Evolutionary conservation across 2,797 vertebrate species (phyloP).

Genomic region (Pseudochirops cupreus): DNA sequence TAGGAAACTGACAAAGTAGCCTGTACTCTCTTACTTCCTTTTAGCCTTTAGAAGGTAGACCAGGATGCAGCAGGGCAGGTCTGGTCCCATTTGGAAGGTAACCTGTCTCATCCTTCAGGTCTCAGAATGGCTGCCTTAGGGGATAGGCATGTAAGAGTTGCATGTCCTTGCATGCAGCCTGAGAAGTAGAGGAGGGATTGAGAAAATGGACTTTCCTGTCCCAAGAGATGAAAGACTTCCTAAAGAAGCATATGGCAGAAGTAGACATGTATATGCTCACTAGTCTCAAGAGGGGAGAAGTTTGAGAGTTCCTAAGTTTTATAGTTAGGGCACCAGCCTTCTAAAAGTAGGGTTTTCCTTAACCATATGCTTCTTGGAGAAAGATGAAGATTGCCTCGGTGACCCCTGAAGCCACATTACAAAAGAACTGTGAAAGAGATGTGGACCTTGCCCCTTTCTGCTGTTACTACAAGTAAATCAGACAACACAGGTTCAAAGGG

Average conservation of each 20-base stretch:
- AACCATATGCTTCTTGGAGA: background rate
- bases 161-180: background rate
- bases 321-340: background rate
- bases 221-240: background rate
- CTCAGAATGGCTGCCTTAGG: background rate
- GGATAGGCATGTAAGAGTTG: background rate
- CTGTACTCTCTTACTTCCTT: background rate
- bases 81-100: background rate
- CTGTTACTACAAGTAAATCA: background rate
- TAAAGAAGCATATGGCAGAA: background rate
- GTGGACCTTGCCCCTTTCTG: background rate
- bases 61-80: background rate
- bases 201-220: background rate
- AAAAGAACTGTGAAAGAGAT: background rate
- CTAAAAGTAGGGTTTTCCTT: background rate
- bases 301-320: background rate
- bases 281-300: background rate
- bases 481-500: background rate
- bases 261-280: background rate
- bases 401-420: background rate
- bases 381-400: background rate
- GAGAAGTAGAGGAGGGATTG: background rate
- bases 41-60: background rate
- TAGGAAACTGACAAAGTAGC: background rate
- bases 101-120: background rate